Percentiles rank a stretch among this genome's conserved stretches.
Evolutionary conservation across 64 coral and sea anemone genomes (phyloP).

Genomic region (Dendronephthya gigantea): DNA sequence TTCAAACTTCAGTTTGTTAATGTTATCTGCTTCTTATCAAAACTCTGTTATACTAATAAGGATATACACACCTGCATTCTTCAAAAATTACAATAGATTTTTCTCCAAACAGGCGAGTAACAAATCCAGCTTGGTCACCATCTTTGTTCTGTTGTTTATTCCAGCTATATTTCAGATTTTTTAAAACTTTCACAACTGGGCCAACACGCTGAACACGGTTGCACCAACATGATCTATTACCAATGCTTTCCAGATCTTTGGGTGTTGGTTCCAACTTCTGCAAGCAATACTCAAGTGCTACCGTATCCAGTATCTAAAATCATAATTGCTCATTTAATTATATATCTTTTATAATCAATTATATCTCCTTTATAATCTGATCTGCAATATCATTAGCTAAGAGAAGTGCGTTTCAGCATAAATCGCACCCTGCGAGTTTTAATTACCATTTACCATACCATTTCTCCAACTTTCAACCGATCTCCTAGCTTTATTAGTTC

Average conservation of each 20-base stretch:
- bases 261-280: neutral
- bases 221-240: constrained; percentile 12
- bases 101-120: neutral
- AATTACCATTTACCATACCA: too few species aligned
- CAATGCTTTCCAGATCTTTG: neutral
- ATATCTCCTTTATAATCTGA: too few species aligned
- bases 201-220: constrained; percentile 25
- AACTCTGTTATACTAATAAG: too few species aligned
- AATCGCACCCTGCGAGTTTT: too few species aligned
- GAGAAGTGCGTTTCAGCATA: too few species aligned
- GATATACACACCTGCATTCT: constrained; percentile 11
- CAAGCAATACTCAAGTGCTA: constrained; percentile 36
- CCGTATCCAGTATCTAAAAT: constrained; percentile 29
- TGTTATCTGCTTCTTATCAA: too few species aligned
- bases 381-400: too few species aligned
- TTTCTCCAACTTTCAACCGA: neutral
- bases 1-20: too few species aligned
- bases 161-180: neutral
- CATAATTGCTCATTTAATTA: neutral
- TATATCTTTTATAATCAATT: too few species aligned
- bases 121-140: neutral
- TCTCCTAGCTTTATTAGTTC: neutral
- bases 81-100: neutral
- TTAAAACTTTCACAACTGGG: neutral
- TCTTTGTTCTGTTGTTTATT: neutral